Evolutionary conservation across 1,140 invertebrate genomes (phyloP).

Genomic region (silkworm (Bombyx mori)): ASM3026992v2 NC_085114.1:15569501-15570000

Average conservation of each 20-base stretch:
- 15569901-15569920: slow-evolving; percentile 98
- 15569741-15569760: background rate
- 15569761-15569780: background rate
- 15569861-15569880: slow-evolving; percentile 95
- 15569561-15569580: too few relatives aligned
- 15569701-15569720: too few relatives aligned
- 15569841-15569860: slow-evolving; percentile 98
- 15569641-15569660: too few relatives aligned
- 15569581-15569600: too few relatives aligned
- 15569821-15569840: slow-evolving; percentile 94
- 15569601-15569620: too few relatives aligned
- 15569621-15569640: too few relatives aligned
- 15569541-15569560: too few relatives aligned
- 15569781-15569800: background rate
- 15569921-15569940: slow-evolving; percentile 95
- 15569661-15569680: too few relatives aligned
- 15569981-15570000: background rate
- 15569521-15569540: too few relatives aligned
- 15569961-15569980: background rate
- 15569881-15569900: slow-evolving; percentile 94
- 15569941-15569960: slow-evolving; percentile 76
- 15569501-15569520: background rate
- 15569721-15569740: too few relatives aligned
- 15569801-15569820: slow-evolving; percentile 77
- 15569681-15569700: too few relatives aligned